Conservation (phyloP, 92 coral and sea anemone species). For the Parazoanthus swiftii region DNA sequence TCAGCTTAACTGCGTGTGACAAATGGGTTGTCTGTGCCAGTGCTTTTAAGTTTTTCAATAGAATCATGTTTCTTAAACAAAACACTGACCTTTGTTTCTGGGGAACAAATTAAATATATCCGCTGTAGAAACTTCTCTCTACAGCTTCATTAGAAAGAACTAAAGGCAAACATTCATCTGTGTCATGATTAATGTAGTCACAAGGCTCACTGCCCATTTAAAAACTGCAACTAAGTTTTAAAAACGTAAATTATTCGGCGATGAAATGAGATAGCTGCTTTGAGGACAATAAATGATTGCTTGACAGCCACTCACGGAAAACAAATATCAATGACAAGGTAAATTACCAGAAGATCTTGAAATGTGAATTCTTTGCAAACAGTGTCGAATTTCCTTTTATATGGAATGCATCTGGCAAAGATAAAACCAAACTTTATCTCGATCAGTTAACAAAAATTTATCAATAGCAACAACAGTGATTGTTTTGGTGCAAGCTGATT, state of each 20-base stretch:
- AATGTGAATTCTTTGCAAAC: slow-evolving; percentile 28
- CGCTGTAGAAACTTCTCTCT: not conserved
- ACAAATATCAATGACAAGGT: slow-evolving; percentile 1
- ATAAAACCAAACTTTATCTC: not conserved
- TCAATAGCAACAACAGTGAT: not conserved
- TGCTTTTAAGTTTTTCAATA: not conserved
- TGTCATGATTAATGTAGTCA: not conserved
- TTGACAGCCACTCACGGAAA: slow-evolving; percentile 1
- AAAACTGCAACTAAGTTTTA: too few species aligned
- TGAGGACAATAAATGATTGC: not conserved
- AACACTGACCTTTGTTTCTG: not conserved
- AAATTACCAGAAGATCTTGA: slow-evolving; percentile 3
- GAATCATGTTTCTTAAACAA: not conserved
- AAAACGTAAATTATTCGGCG: not conserved
- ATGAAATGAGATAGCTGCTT: not conserved
- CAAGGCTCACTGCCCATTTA: not conserved
- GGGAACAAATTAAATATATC: not conserved
- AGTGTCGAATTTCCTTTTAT: not conserved
- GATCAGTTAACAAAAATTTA: not conserved
- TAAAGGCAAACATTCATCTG: not conserved
- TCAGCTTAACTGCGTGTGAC: not conserved
- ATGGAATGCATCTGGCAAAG: not conserved
- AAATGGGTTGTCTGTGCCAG: not conserved
- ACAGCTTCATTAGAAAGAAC: not conserved
- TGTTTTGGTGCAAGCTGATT: not conserved